These are phyloP conservation scores for Epinephelus moara DNA, from an alignment of 2,113 vertebrate species.

Conservation along the genomic window DNA sequence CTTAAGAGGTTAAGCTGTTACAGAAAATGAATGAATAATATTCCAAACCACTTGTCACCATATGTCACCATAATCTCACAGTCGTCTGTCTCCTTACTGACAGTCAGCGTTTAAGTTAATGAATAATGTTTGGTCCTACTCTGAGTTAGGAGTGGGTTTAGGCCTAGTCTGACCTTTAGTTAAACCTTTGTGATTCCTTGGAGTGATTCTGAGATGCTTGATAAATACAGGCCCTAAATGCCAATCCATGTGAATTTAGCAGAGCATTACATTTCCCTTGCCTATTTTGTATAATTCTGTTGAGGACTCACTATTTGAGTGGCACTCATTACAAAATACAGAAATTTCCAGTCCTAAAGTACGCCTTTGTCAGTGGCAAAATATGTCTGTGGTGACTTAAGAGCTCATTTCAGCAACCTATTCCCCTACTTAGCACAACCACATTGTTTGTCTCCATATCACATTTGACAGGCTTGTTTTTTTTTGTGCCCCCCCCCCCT, in stretches of 20 bases:
- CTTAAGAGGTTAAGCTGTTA: no score
- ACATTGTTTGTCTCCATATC: conserved; percentile 69
- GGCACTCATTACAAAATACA: conserved; percentile 11
- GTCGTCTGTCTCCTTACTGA: no score
- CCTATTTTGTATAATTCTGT: background rate
- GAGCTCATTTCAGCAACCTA: conserved; percentile 55
- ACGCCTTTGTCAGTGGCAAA: conserved; percentile 31
- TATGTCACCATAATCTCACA: no score
- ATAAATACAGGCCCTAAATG: background rate
- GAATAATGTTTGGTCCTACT: no score
- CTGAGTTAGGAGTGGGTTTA: no score
- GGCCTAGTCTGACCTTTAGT: background rate
- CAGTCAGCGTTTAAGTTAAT: no score
- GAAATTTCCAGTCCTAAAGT: conserved; percentile 22
- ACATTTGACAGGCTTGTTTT: conserved; percentile 69
- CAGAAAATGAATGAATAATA: no score
- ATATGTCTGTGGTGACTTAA: conserved; percentile 38
- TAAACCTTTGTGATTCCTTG: background rate
- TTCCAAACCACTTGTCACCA: no score
- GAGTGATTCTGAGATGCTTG: background rate
- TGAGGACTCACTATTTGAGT: conserved; percentile 15
- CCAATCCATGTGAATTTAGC: background rate
- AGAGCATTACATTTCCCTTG: background rate
- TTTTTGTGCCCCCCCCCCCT: background rate
- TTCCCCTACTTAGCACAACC: conserved; percentile 36